Evolutionary conservation across 2,113 vertebrate genomes (phyloP).

Genomic region (Rana temporaria): DNA sequence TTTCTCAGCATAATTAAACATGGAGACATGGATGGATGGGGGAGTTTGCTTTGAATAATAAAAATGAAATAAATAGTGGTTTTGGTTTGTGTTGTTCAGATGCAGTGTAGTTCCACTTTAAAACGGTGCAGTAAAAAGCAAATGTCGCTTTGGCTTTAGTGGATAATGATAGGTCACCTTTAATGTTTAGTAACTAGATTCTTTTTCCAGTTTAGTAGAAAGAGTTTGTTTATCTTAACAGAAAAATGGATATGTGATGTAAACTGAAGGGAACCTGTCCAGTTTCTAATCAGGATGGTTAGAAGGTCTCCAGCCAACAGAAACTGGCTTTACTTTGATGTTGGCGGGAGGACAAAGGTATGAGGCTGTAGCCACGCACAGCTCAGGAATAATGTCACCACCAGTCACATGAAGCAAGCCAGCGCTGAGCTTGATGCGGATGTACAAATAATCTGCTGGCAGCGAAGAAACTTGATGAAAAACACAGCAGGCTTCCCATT

Average conservation of each 20-base stretch:
- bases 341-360: background rate
- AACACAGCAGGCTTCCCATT: conserved; percentile 32
- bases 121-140: too few species aligned
- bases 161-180: too few species aligned
- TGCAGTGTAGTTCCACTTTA: too few species aligned
- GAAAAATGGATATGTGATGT: background rate
- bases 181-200: too few species aligned
- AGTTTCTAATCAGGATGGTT: background rate
- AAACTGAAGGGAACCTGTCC: background rate
- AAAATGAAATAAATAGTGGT: too few species aligned
- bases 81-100: too few species aligned
- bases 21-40: too few species aligned
- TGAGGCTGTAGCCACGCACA: conserved; percentile 2
- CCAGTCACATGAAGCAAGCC: conserved; percentile 11
- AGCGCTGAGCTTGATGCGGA: background rate
- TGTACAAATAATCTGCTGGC: conserved; percentile 32
- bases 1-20: too few species aligned
- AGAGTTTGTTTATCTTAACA: too few species aligned
- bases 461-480: conserved; percentile 5
- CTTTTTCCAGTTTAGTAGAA: too few species aligned
- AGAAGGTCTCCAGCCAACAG: background rate
- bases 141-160: too few species aligned
- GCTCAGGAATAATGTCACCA: conserved; percentile 22
- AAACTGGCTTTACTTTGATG: background rate
- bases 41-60: too few species aligned